Conservation (phyloP, 2,113 vertebrate genomes). For the Recurvirostra avosetta region DNA sequence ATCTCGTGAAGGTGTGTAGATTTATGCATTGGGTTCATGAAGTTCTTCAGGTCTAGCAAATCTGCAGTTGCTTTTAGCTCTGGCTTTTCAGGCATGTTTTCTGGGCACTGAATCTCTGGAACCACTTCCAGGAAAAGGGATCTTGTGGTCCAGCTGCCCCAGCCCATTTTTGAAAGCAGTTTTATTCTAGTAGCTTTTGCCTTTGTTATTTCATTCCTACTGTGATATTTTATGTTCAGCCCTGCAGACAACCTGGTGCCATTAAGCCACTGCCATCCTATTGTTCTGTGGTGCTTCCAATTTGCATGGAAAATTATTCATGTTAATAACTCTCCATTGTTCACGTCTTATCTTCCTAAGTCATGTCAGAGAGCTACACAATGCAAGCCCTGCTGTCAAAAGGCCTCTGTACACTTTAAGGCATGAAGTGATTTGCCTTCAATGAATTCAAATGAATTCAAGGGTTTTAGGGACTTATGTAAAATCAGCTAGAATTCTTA, state of each 20-base stretch:
- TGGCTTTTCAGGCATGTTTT: background rate
- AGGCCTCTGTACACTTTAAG: background rate
- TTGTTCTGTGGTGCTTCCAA: background rate
- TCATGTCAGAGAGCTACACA: background rate
- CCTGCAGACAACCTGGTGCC: background rate
- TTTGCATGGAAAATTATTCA: conserved; percentile 44
- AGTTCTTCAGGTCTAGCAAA: background rate
- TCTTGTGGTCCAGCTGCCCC: background rate
- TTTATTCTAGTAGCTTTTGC: background rate
- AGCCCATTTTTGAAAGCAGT: background rate
- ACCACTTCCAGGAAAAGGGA: background rate
- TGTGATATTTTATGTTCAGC: background rate
- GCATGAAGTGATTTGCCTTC: background rate
- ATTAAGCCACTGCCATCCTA: background rate
- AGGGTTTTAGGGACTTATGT: background rate
- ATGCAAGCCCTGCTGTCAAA: background rate
- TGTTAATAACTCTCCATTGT: conserved; percentile 42
- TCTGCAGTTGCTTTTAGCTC: background rate
- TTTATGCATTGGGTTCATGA: background rate
- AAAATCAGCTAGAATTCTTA: background rate
- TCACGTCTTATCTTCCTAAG: conserved; percentile 31
- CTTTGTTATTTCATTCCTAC: background rate
- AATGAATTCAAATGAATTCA: background rate
- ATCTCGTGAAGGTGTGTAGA: background rate
- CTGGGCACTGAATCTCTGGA: background rate